phyloP scores from a whole-genome alignment of 2,797 vertebrate genomes.

The Paratrypauchen microcephalus region DNA sequence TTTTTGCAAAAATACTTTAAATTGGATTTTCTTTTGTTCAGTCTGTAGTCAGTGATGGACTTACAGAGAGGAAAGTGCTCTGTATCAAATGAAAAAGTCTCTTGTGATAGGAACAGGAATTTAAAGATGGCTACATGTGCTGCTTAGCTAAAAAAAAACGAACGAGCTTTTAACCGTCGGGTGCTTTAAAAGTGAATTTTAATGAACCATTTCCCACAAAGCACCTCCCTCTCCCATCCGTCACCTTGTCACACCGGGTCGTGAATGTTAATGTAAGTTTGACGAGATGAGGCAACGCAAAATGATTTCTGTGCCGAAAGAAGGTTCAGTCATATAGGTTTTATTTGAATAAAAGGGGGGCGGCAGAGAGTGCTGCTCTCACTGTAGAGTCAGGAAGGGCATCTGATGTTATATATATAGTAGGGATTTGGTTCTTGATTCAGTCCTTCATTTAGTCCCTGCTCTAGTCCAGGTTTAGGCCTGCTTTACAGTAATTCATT shows the following conservation, averaged over 20 bases:
- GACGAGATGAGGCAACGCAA: not conserved
- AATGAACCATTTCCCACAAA: slow-evolving; percentile 4
- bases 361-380: too few species aligned
- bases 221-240: slow-evolving; percentile 4
- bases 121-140: not conserved
- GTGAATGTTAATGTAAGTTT: not conserved
- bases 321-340: not conserved
- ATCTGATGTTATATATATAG: too few species aligned
- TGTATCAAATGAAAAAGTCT: not conserved
- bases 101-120: not conserved
- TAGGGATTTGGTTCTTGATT: too few species aligned
- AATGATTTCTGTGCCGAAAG: too few species aligned
- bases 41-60: not conserved
- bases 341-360: not conserved
- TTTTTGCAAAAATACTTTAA: not conserved
- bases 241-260: not conserved
- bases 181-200: not conserved
- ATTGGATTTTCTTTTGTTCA: not conserved
- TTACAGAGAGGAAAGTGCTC: not conserved
- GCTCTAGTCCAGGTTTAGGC: too few species aligned
- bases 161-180: not conserved
- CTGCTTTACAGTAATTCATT: too few species aligned
- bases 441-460: too few species aligned
- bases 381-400: too few species aligned
- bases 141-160: not conserved